Evolutionary conservation across 2,888 invertebrate species (phyloP), one percentile per base, ranked within the genome.

Genomic region (Panzeria rudis): DNA sequence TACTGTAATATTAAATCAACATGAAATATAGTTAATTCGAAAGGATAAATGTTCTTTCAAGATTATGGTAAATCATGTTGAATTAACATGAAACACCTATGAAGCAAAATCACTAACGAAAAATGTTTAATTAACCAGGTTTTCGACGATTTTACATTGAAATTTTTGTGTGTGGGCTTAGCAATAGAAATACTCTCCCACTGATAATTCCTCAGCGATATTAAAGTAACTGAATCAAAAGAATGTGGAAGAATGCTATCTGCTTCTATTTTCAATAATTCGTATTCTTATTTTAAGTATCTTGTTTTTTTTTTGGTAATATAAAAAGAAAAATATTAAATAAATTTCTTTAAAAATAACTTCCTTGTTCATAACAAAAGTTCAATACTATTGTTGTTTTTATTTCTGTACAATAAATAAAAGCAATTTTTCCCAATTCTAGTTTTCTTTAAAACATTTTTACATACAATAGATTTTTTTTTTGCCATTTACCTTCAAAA

Each of bases 381-480:
- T 54, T 76, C 9, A 76, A 38, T 13, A 59, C 25, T 62, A 13
- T 62, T 35, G 7, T 25, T 72, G 20, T 35, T 25, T n/a, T 4
- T 76, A n/a, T 47, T 17, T 23, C 23, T 32, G n/a, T 15, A n/a
- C 11, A 47, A 61, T 25, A 41, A 56, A 25, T 20, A 47, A 61
- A 35, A 13, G 8, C 44, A 75, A 4, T 32, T 35, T 41, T 41
- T 56, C 13, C 1, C 44, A 25, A 32, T 25, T 50, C 2, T 32
- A 44, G 7, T 17, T 52, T 38, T 52, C 25, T 44, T 41, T 20
- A 3, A 32, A 66, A 44, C 0, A 66, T 68, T 59, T 77, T 68
- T 68, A 64, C 79, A 72, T 72, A 80, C 79, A 80, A 80, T 72
- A 44, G 25, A 20, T 71, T 69, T 75, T 72, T 29, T 41, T 66